phyloP scores from a whole-genome alignment of 1,140 invertebrate species.

The Branchinecta lindahli region DNA sequence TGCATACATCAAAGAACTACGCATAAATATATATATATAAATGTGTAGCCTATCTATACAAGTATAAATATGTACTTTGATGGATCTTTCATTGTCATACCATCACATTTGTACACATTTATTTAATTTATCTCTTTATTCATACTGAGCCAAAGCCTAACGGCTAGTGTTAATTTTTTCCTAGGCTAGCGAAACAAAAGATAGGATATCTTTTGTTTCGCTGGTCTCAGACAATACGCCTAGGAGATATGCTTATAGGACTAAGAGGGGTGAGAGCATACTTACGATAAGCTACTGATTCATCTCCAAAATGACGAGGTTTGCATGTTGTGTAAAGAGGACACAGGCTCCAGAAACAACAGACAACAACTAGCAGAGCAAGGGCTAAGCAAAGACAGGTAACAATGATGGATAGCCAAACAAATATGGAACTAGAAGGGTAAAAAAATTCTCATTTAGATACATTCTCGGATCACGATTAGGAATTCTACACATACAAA shows the following conservation, averaged over 20 bases:
- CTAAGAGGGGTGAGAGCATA: not conserved
- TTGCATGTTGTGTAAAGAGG: not conserved
- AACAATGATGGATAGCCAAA: not conserved
- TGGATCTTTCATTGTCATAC: too few relatives aligned
- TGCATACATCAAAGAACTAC: too few relatives aligned
- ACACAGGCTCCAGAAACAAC: not conserved
- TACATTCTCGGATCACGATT: not conserved
- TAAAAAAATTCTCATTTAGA: not conserved
- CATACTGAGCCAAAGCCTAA: not conserved
- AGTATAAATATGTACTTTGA: too few relatives aligned
- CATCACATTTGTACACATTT: not conserved
- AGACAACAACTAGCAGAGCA: not conserved
- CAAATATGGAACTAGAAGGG: not conserved
- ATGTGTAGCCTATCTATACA: too few relatives aligned
- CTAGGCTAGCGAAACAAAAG: not conserved
- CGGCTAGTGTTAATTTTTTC: not conserved
- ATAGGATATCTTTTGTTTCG: not conserved
- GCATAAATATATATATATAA: too few relatives aligned
- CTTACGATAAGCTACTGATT: constrained; percentile 1
- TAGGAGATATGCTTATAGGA: not conserved
- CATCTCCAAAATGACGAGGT: not conserved
- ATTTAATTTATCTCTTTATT: not conserved
- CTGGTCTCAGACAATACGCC: not conserved
- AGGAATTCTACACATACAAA: too few relatives aligned
- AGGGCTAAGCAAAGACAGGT: not conserved